Evolutionary conservation across 2,113 vertebrate species (phyloP).

Genomic region (Neogobius melanostomus): DNA sequence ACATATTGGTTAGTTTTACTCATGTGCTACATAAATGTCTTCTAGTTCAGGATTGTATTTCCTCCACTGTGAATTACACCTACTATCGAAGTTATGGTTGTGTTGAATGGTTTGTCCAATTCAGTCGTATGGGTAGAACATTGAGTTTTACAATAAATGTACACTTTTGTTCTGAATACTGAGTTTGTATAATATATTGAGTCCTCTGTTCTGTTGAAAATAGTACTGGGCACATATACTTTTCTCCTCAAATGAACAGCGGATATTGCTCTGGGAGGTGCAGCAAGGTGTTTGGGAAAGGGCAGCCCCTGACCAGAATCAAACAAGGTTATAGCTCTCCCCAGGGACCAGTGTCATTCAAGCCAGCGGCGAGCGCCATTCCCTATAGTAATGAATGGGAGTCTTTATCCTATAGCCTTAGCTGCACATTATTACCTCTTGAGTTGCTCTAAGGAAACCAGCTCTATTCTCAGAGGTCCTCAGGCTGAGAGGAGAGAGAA

Average conservation of each 20-base stretch:
- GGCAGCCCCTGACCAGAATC: slow-evolving; percentile 19
- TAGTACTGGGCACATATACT: not conserved
- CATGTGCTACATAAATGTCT: no score
- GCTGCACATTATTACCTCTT: slow-evolving; percentile 61
- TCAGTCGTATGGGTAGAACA: no score
- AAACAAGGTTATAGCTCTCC: slow-evolving; percentile 38
- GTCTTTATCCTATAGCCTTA: slow-evolving; percentile 62
- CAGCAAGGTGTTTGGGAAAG: slow-evolving; percentile 1
- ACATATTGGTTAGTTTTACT: no score
- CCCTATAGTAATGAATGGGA: slow-evolving; percentile 64
- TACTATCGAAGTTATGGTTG: no score
- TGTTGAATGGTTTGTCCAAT: no score
- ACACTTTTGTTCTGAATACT: no score
- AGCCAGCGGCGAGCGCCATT: slow-evolving; percentile 40
- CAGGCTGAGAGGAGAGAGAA: slow-evolving; percentile 5
- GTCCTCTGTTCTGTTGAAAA: not conserved
- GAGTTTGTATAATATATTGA: no score
- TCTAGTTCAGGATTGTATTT: no score
- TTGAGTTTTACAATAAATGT: no score
- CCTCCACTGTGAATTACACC: no score
- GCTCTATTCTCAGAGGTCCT: slow-evolving; percentile 46
- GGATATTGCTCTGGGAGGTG: slow-evolving; percentile 23
- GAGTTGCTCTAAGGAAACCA: slow-evolving; percentile 45
- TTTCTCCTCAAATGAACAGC: slow-evolving; percentile 26
- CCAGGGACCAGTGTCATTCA: slow-evolving; percentile 59